Base-by-base conservation (phyloP, 1,140 invertebrate genomes). In the Belonocnema kinseyi region DNA sequence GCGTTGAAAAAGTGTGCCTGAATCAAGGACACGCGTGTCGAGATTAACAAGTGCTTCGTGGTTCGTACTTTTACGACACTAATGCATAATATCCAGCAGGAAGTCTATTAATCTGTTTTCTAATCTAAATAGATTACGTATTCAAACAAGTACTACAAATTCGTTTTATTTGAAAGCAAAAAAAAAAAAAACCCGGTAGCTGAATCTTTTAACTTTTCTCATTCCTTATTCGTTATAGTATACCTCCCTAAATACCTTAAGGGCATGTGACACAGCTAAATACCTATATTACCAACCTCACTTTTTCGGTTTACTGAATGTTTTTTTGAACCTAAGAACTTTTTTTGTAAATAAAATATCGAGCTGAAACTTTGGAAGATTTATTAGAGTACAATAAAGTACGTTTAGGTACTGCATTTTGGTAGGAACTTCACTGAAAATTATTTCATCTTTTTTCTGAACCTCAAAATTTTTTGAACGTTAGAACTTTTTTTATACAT, bases 111-210 rank as follows among this genome's bases (percentile, higher is more conserved):
- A 66, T 66, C 26, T 16, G 4, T 66, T 66, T 16, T 66, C 61
- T 66, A 66, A 66, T 66, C 61, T 66, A 66, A 66, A 33, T 40
- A n/a, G 61, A 66, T 66, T 66, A 66, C 33, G 61, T 66, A 46
- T 66, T 66, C 61, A 66, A 66, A 66, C 61, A 66, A 8, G 58
- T 46, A 46, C 40, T 46, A 46, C 21, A 66, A 16, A 46, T 66
- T 46, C 40, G 61, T 66, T 61, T 66, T 66, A 16, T 40, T 66
- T 40, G 3, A 40, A 40, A 40, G 1, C 21, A 26, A 26, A 33
- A 40, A 40, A 7, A 6, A 16, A 66, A 66, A 8, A 66, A 26
- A 66, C 21, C 21, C 58, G 58, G 26, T 66, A 40, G 58, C 33
- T 14, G 11, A 33, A 40, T 66, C 33, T 66, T 66, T 66, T 66